phyloP scores from a whole-genome alignment of 2,797 vertebrate genomes.

The Argentina silus region DNA sequence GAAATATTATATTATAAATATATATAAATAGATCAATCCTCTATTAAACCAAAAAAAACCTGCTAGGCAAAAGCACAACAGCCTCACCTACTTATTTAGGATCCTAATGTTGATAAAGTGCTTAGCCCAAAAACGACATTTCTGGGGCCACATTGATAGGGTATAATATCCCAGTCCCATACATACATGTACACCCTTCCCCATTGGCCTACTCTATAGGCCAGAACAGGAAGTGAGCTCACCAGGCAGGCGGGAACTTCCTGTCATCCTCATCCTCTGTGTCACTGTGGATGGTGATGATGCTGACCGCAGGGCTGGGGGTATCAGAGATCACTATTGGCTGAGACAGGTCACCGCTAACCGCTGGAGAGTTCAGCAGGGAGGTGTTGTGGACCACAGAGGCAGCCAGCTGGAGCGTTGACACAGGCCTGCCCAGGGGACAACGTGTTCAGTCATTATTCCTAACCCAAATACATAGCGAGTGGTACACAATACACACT shows the following conservation, averaged over 20 bases:
- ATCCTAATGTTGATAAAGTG: too few species aligned
- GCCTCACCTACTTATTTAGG: too few species aligned
- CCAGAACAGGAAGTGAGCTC: constrained; percentile 27
- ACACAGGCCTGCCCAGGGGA: constrained; percentile 74
- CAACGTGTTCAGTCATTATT: neutral
- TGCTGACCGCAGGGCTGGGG: constrained; percentile 94
- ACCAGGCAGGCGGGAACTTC: constrained; percentile 90
- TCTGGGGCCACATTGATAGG: neutral
- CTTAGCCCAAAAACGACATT: too few species aligned
- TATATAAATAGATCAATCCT: too few species aligned
- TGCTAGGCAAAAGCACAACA: too few species aligned
- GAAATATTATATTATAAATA: too few species aligned
- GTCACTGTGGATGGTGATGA: constrained; percentile 98
- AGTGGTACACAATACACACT: neutral
- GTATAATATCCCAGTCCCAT: neutral
- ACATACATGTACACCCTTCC: neutral
- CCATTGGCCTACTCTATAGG: neutral
- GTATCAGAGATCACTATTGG: constrained; percentile 97
- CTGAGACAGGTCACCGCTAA: constrained; percentile 84
- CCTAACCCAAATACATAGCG: neutral
- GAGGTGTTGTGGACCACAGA: constrained; percentile 81
- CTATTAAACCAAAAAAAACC: too few species aligned
- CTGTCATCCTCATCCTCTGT: constrained; percentile 96
- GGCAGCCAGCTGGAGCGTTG: constrained; percentile 78
- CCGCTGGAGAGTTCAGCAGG: constrained; percentile 62